Conservation (phyloP, 2,113 vertebrate species). For the Steatornis caripensis region DNA sequence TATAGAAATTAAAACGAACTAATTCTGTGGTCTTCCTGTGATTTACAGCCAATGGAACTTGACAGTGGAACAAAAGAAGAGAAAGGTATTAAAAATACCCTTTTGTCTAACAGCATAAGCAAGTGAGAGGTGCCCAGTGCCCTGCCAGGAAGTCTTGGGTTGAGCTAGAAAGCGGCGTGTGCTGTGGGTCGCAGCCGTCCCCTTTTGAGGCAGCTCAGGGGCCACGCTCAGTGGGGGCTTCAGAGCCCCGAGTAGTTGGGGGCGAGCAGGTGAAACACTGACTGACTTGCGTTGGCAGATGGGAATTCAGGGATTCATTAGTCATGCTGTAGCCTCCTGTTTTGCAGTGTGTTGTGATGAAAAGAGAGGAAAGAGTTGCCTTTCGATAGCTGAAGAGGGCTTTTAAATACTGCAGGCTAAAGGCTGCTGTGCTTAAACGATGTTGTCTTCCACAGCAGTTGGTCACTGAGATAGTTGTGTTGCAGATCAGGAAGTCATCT, state of each 20-base stretch:
- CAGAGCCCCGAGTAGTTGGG: fast-evolving
- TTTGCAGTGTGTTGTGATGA: not conserved
- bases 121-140: not conserved
- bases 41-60: not conserved
- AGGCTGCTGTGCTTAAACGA: not conserved
- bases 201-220: not conserved
- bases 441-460: not conserved
- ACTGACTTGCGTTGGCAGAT: constrained; percentile 38
- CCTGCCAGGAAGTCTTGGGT: not conserved
- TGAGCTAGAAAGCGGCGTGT: fast-evolving
- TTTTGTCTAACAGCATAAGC: not conserved
- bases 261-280: not conserved
- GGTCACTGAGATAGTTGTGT: not conserved
- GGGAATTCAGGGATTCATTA: constrained; percentile 39
- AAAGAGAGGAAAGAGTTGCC: not conserved
- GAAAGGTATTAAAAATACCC: not conserved
- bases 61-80: not conserved
- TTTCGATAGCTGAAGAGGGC: not conserved
- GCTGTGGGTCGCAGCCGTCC: not conserved
- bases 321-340: constrained; percentile 41
- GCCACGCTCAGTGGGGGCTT: not conserved
- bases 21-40: not conserved
- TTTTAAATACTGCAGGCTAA: not conserved
- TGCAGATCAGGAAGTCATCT: not conserved
- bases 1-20: not conserved